Evolutionary conservation across 2,888 invertebrate species (phyloP).

Genomic region (Aphodius sticticus): DNA sequence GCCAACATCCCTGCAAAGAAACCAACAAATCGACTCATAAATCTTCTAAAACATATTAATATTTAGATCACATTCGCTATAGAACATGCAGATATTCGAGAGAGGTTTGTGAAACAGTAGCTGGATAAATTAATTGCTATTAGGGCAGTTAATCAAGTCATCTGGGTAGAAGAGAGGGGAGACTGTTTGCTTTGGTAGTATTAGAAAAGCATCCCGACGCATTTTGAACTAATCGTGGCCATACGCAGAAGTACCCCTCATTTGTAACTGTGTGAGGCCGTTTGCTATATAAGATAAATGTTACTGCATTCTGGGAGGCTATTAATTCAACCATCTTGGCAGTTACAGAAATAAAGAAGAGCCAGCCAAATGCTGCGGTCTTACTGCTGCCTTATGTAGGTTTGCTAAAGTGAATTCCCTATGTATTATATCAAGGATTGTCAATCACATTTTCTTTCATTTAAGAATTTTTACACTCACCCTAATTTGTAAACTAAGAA

Average conservation of each 20-base stretch:
- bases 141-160: too few species aligned
- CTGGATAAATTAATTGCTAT: too few species aligned
- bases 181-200: neutral
- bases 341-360: conserved; percentile 54
- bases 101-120: too few species aligned
- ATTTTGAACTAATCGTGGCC: neutral
- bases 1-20: conserved; percentile 34
- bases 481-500: too few species aligned
- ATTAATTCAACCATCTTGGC: conserved; percentile 55
- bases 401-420: neutral
- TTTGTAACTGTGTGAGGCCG: conserved; percentile 43
- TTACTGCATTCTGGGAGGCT: conserved; percentile 55
- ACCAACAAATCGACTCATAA: neutral
- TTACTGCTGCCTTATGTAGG: too few species aligned
- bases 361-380: neutral
- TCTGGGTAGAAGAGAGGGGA: too few species aligned
- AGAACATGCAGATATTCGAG: too few species aligned
- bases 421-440: neutral
- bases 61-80: too few species aligned
- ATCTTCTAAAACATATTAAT: too few species aligned
- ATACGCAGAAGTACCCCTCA: conserved; percentile 7
- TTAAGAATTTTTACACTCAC: too few species aligned
- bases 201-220: conserved; percentile 18
- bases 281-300: conserved; percentile 55
- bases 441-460: too few species aligned